Evolutionary conservation across 1,140 invertebrate genomes (phyloP), one percentile per base, ranked within the genome.

Genomic region (Tetramorium simillimum): DNA sequence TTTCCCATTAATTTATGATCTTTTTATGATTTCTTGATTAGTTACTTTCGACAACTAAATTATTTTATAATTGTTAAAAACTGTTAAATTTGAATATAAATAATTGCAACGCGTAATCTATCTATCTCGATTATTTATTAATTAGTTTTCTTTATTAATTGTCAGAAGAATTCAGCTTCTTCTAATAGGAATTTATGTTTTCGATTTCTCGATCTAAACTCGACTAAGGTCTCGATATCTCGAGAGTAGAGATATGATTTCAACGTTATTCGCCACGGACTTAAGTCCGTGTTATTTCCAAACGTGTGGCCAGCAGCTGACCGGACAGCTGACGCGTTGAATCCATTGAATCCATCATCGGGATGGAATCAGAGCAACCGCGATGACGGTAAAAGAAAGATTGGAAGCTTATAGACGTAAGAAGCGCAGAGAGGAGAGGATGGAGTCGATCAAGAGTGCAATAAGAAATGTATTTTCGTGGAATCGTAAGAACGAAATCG

Each of bases 391-490:
- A 92, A 92, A 93, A 33, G 87, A 90, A 0, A 93, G 91, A 89
- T 89, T 95, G 10, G 75, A 90, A 4, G 88, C 84, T 0, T 95
- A 94, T 21, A 90, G 94, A 56, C 86, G 86, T 24, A 92, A 91
- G 53, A 93, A 93, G 82, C 84, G 89, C 24, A 89, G 72, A 37
- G 87, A 93, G 76, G 87, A 90, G 49, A 93, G 92, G 90, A 88
- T 90, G n/a, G 89, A 94, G 7, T 70, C 86, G 2, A 85, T 90
- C 2, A 94, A 93, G 69, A 92, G 86, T 82, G 72, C 87, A 2
- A 78, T 94, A 10, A 90, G 89, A 85, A 88, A 75, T 37, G 72
- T 82, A 21, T 87, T 93, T 56, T 78, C 91, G 1, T 93, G 92
- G 93, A 86, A 85, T 51, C n/a, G 75, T 67, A 89, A 63, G 37